These are phyloP conservation scores for Heterochromis multidens DNA, from an alignment of 2,113 vertebrate genomes.

Conservation along the genomic window DNA sequence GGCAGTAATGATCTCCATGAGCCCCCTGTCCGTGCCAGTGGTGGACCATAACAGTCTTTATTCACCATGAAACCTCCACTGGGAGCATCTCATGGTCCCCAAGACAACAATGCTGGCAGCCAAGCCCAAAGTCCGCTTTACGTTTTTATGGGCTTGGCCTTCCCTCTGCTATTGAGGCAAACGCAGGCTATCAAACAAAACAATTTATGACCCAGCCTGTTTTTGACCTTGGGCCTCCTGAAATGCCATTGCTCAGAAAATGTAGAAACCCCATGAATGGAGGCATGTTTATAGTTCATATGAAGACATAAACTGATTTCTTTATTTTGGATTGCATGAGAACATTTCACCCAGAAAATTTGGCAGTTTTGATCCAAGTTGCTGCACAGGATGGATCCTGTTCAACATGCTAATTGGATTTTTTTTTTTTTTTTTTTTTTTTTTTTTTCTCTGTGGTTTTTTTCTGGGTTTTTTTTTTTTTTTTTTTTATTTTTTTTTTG, in stretches of 20 bases:
- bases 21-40: constrained; percentile 54
- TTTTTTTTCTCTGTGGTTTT: constrained; percentile 45
- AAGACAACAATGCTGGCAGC: constrained; percentile 70
- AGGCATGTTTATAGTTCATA: constrained; percentile 19
- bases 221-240: constrained; percentile 80
- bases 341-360: not conserved
- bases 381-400: not conserved
- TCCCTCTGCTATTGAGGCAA: constrained; percentile 78
- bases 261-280: constrained; percentile 35
- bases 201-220: constrained; percentile 77
- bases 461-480: not conserved
- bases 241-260: constrained; percentile 69
- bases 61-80: constrained; percentile 62
- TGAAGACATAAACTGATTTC: constrained; percentile 25
- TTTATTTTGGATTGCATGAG: not conserved
- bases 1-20: constrained; percentile 56
- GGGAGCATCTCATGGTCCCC: constrained; percentile 61
- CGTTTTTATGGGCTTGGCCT: constrained; percentile 78
- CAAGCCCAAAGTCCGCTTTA: constrained; percentile 68
- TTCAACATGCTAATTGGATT: not conserved
- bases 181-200: constrained; percentile 79
- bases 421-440: too few relatives aligned
- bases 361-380: constrained; percentile 9
- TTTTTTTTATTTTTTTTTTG: constrained; percentile 22
- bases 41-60: constrained; percentile 68